phyloP scores from a whole-genome alignment of 2,113 vertebrate genomes.

The Psilopsiagon aurifrons region DNA sequence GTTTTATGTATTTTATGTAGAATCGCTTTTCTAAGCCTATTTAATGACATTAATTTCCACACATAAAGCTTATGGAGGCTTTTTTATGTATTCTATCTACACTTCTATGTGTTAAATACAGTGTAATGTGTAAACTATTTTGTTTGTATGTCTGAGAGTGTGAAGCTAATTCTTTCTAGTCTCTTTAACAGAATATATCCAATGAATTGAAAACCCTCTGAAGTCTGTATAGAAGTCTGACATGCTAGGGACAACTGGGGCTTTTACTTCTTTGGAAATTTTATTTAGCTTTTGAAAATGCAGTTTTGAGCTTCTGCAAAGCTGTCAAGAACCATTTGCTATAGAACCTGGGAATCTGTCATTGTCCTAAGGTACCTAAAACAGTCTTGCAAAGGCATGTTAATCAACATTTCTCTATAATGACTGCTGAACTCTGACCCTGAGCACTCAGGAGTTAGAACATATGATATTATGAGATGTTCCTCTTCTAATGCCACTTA shows the following conservation, averaged over 20 bases:
- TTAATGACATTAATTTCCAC: neutral
- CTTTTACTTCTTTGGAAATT: neutral
- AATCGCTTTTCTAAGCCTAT: neutral
- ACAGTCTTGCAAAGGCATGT: neutral
- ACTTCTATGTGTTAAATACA: neutral
- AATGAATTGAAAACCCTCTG: neutral
- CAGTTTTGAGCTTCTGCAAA: neutral
- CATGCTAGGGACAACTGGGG: neutral
- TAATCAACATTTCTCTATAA: conserved; percentile 8
- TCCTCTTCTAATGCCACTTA: neutral
- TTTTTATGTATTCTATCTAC: neutral
- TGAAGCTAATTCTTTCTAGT: neutral
- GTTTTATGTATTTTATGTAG: neutral
- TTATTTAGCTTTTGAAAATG: neutral
- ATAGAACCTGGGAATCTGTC: neutral
- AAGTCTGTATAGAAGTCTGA: neutral
- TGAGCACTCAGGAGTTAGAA: conserved; percentile 22
- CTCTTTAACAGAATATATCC: neutral
- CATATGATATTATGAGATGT: neutral
- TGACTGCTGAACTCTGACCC: neutral
- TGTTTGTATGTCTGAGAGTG: too few species aligned
- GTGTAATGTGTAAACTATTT: neutral
- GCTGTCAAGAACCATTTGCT: neutral
- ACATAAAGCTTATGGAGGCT: neutral
- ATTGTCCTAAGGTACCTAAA: neutral